Base-by-base conservation (phyloP, 2,888 invertebrate genomes). In the Himalopsyche anomala region DNA sequence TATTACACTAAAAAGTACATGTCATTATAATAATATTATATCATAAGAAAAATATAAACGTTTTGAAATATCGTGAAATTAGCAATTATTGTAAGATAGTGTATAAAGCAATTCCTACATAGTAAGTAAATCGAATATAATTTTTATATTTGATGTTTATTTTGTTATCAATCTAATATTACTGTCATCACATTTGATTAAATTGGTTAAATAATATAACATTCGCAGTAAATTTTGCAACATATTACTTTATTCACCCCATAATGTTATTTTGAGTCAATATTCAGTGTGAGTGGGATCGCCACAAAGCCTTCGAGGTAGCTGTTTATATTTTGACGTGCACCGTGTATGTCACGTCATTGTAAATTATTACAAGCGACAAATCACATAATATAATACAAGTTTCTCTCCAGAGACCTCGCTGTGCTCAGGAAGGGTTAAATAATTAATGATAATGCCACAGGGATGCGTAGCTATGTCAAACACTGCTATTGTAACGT, bases 361-460 rank as follows among this genome's bases (percentile, higher is more conserved):
- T 62, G 62, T 62, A 62, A 62, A 62, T 62, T 62, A 62, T 62
- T 62, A 62, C 62, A 62, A n/a, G 19, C 28, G 62, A 62, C 62
- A 62, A 62, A 62, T 62, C 62, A 62, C 62, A 62, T 62, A 19
- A 62, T 62, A 62, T 62, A 62, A 62, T 62, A 62, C 62, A 19
- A 62, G 62, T 62, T 62, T 62, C 62, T 62, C 62, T 62, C 19
- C 11, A 62, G 62, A 62, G 62, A 62, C 28, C 62, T 28, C 19
- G 19, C 62, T 62, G 62, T 19, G 62, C 28, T n/a, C 62, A 62
- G 28, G 62, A 62, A 51, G 62, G 62, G 62, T 62, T 62, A 62
- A 62, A 62, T 62, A 62, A 62, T 62, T 62, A 62, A 62, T 62
- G 28, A 62, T 62, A 28, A 19, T 62, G 62, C 62, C 62, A 62